Base-by-base conservation (phyloP, 1,140 invertebrate species). In the Bombus impatiens region DNA sequence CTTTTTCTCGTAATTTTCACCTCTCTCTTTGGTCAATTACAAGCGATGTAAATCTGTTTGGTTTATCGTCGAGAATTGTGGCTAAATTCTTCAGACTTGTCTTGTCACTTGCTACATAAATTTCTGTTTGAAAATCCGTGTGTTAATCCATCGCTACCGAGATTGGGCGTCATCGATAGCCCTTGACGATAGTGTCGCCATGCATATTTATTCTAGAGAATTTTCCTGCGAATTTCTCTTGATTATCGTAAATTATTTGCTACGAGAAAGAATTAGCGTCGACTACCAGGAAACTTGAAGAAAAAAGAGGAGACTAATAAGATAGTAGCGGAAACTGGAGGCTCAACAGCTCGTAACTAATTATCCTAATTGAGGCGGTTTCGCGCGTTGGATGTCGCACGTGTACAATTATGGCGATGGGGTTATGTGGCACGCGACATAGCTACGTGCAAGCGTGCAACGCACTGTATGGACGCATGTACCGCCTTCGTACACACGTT, bases 341-440 rank as follows among this genome's bases (percentile, higher is more conserved):
- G 42, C 15, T 68, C 42, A 65, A 65, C 76, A 28, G 59, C 57
- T 78, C 44, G 59, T 67, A 37, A 72, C 82, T 84, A 87, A 87
- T 87, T 87, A 79, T 68, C 28, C 65, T 87, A 85, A 88, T 88
- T 57, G 77, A 77, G 35, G 47, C 71, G 70, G 40, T 83, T 86
- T 75, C 68, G 57, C 78, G 74, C 53, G 18, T 35, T 22, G n/a
- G 22, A 32, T 22, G 28, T 76, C 72, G 87, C 84, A 83, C 87
- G 88, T 76, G 87, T 78, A 40, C 44, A 76, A 81, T 44, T 22
- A 40, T 40, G 35, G 76, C 72, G 37, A 35, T 32, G 72, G 84
- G 78, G 79, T 65, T 65, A 68, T 22, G 37, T 83, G n/a, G 87
- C 88, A 89, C 88, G 88, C 88, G 88, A 88, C 89, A 84, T 71